These are phyloP conservation scores for Lycophotia porphyrea DNA, from an alignment of 2,888 invertebrate genomes.

Conservation along the genomic window DNA sequence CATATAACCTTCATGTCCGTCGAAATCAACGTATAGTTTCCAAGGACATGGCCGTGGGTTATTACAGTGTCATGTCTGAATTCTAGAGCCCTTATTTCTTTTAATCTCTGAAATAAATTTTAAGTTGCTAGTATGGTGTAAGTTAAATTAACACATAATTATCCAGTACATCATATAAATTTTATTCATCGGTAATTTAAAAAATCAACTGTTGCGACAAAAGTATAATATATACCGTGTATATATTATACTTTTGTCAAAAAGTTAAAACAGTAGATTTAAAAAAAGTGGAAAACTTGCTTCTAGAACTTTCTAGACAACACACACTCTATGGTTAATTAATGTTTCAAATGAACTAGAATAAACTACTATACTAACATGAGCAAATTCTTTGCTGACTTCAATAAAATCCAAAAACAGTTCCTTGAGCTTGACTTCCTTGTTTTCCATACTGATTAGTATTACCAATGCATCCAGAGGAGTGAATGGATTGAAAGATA, in stretches of 20 bases:
- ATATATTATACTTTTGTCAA: too few species aligned
- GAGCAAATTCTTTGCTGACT: conserved; percentile 70
- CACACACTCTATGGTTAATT: not conserved
- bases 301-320: not conserved
- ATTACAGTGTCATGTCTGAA: conserved; percentile 19
- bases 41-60: conserved; percentile 41
- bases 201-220: too few species aligned
- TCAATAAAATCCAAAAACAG: conserved; percentile 72
- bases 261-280: too few species aligned
- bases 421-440: conserved; percentile 67
- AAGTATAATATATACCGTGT: too few species aligned
- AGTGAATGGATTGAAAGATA: conserved; percentile 76
- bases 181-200: too few species aligned
- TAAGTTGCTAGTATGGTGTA: not conserved
- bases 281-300: too few species aligned
- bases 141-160: not conserved
- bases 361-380: conserved; percentile 14
- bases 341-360: not conserved
- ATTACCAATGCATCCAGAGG: conserved; percentile 70
- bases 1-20: conserved; percentile 28
- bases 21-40: conserved; percentile 13
- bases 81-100: conserved; percentile 16
- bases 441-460: conserved; percentile 63
- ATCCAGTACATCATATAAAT: too few species aligned
- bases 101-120: conserved; percentile 22